phyloP scores from a whole-genome alignment of 2,888 invertebrate genomes.

The Mythimna lalbum region DNA sequence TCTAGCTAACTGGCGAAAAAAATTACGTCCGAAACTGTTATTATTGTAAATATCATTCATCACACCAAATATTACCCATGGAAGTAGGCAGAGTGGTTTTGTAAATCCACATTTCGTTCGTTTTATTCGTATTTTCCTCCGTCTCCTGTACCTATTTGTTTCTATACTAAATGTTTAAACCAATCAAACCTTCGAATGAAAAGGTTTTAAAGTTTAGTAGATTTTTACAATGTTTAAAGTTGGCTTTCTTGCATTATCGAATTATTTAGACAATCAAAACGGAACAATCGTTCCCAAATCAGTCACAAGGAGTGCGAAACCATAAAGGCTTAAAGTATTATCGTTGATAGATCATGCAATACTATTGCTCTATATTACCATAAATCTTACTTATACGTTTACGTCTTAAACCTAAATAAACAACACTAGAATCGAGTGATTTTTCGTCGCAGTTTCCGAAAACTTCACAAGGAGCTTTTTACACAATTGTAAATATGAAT shows the following conservation, averaged over 20 bases:
- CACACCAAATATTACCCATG: no score
- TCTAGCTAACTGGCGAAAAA: no score
- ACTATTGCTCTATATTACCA: constrained; percentile 8
- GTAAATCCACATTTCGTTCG: no score
- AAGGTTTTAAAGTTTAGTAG: not conserved
- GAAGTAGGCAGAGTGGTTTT: no score
- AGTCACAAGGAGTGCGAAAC: not conserved
- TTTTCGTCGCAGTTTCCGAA: not conserved
- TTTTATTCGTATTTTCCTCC: no score
- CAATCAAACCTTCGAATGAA: not conserved
- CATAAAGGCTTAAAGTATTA: not conserved
- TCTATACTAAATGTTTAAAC: not conserved
- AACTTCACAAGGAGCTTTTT: constrained; percentile 20
- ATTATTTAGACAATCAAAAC: not conserved
- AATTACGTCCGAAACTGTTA: no score
- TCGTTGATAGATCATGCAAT: constrained; percentile 2
- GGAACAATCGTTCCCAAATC: not conserved
- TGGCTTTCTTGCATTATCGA: not conserved
- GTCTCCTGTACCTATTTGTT: no score
- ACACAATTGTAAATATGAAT: not conserved
- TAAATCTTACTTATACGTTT: constrained; percentile 1
- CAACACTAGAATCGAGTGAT: constrained; percentile 1
- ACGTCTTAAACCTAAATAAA: constrained; percentile 16
- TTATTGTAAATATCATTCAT: no score
- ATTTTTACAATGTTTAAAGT: not conserved